A percentile compares a stretch with the other conserved stretches of the same genome.
Conservation (phyloP, 2,113 vertebrate genomes). For the Cyphotilapia sp. region DNA sequence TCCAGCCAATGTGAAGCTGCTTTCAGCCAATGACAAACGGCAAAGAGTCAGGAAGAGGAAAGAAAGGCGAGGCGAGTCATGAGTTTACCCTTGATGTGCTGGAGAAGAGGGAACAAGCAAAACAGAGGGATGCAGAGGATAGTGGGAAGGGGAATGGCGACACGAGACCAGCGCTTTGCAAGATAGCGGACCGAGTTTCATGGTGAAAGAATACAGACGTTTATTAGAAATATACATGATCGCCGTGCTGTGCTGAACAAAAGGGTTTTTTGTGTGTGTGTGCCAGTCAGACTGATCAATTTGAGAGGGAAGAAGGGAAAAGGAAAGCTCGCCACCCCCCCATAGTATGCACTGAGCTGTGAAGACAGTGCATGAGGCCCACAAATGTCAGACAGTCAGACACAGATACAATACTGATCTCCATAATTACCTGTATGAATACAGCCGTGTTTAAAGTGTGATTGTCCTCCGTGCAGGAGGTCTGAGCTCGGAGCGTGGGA, state of each 20-base stretch:
- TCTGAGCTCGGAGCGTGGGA: slow-evolving; percentile 59
- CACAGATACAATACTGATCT: slow-evolving; percentile 38
- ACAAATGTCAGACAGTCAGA: slow-evolving; percentile 40
- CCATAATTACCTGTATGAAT: slow-evolving; percentile 40
- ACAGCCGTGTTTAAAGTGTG: slow-evolving; percentile 12
- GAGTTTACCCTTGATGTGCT: slow-evolving; percentile 59
- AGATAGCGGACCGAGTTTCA: background rate
- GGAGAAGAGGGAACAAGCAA: slow-evolving; percentile 7
- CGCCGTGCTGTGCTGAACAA: background rate
- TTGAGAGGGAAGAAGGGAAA: background rate
- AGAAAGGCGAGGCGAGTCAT: slow-evolving; percentile 10
- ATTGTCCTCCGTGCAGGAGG: background rate
- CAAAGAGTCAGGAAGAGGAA: slow-evolving; percentile 58
- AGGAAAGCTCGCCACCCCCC: background rate
- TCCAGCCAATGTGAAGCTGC: slow-evolving; percentile 33
- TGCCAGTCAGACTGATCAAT: background rate
- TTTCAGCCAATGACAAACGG: slow-evolving; percentile 30
- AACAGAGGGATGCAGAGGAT: background rate
- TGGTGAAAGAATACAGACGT: background rate
- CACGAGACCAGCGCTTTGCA: background rate
- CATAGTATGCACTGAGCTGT: background rate
- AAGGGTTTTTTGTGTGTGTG: background rate
- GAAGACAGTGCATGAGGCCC: background rate
- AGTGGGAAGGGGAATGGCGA: background rate
- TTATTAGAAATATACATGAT: background rate